Percentiles rank a stretch among this genome's conserved stretches.
Conservation (phyloP, 2,797 vertebrate species). For the Syndactyla subalaris region DNA sequence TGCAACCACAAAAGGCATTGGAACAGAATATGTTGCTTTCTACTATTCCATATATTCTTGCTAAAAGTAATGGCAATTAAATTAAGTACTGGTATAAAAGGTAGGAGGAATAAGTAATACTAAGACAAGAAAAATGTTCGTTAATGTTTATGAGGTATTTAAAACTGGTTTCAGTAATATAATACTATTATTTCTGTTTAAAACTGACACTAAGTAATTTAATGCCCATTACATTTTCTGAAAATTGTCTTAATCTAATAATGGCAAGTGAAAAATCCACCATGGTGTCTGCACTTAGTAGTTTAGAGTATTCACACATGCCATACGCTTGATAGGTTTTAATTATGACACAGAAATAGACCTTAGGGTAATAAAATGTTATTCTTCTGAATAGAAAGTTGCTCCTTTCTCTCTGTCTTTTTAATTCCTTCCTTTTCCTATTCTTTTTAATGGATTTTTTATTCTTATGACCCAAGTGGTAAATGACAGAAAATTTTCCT, state of each 20-base stretch:
- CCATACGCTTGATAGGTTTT: not conserved
- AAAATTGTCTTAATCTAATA: slow-evolving; percentile 31
- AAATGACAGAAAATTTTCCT: not conserved
- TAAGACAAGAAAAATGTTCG: not conserved
- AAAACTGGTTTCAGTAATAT: not conserved
- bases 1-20: not conserved
- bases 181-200: not conserved
- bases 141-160: slow-evolving; percentile 26
- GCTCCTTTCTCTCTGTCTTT: not conserved
- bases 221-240: not conserved
- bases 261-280: not conserved
- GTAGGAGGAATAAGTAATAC: not conserved
- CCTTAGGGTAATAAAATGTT: not conserved
- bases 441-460: not conserved
- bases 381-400: not conserved
- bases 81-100: not conserved
- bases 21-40: not conserved
- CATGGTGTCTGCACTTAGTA: not conserved
- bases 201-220: not conserved
- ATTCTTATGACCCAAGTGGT: not conserved
- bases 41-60: not conserved
- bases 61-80: not conserved
- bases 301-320: not conserved
- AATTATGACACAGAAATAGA: slow-evolving; percentile 10
- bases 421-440: not conserved